Percentiles rank a stretch among this genome's conserved stretches.
Evolutionary conservation across 2,113 vertebrate species (phyloP).

Genomic region (Amblyopsis rosae): DNA sequence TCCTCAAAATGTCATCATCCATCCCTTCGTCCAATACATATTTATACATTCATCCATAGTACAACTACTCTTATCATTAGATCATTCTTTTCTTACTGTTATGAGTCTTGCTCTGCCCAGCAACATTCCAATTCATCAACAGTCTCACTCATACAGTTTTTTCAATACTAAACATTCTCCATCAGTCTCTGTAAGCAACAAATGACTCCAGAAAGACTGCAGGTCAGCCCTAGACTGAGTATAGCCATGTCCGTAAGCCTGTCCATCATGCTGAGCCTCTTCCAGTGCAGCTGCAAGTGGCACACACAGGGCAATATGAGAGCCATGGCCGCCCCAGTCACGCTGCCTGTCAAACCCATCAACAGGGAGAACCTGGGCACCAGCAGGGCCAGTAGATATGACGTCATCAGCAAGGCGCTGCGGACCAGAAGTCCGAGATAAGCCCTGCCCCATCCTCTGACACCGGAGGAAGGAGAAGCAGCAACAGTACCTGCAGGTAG

Average conservation of each 20-base stretch:
- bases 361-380: slow-evolving; percentile 79
- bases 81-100: too few species aligned
- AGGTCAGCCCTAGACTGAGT: slow-evolving; percentile 77
- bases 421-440: slow-evolving; percentile 65
- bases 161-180: slow-evolving; percentile 45
- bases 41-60: too few species aligned
- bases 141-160: not conserved
- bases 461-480: slow-evolving; percentile 7
- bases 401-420: slow-evolving; percentile 73
- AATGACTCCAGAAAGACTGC: slow-evolving; percentile 74
- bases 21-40: too few species aligned
- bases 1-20: too few species aligned
- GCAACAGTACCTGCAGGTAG: slow-evolving; percentile 19
- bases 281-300: slow-evolving; percentile 80
- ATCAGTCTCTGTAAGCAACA: slow-evolving; percentile 78
- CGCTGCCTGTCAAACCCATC: slow-evolving; percentile 82
- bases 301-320: slow-evolving; percentile 82
- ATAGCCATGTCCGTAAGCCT: slow-evolving; percentile 73
- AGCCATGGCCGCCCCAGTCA: slow-evolving; percentile 77
- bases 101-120: not conserved
- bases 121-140: not conserved
- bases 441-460: slow-evolving; percentile 14
- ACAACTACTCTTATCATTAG: too few species aligned
- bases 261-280: slow-evolving; percentile 58
- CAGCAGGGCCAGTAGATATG: slow-evolving; percentile 75